phyloP scores from a whole-genome alignment of 2,797 vertebrate species.

The Notoglanidium macrostoma region DNA sequence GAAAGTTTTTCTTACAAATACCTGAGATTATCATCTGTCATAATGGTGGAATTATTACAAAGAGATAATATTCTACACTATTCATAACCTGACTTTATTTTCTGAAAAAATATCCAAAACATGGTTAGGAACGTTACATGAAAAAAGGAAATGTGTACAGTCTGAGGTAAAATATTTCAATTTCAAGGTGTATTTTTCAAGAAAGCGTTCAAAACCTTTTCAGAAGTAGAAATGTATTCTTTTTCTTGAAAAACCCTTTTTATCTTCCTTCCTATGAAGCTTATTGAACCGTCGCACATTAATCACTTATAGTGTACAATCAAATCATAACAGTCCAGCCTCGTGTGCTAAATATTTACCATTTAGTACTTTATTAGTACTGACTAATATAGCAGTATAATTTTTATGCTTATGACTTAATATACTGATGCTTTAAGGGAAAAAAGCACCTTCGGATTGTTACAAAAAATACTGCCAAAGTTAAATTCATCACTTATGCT shows the following conservation, averaged over 20 bases:
- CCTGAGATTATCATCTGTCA: neutral
- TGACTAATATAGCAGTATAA: neutral
- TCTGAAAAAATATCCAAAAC: neutral
- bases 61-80: neutral
- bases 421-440: neutral
- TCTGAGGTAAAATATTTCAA: neutral
- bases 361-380: neutral
- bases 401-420: neutral
- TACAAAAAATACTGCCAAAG: neutral
- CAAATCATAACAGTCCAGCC: conserved; percentile 3
- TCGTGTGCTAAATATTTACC: neutral
- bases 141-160: neutral
- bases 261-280: conserved; percentile 2
- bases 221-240: neutral
- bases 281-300: neutral
- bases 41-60: neutral
- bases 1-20: neutral
- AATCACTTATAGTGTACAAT: conserved; percentile 9
- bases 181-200: neutral
- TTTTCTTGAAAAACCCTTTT: neutral
- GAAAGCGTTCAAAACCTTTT: neutral
- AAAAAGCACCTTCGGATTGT: neutral
- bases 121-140: neutral
- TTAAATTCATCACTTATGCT: neutral
- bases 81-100: neutral